Percentiles rank a stretch among this genome's conserved stretches.
Evolutionary conservation across 2,797 vertebrate species (phyloP).

Genomic region (Pipistrellus kuhlii): DNA sequence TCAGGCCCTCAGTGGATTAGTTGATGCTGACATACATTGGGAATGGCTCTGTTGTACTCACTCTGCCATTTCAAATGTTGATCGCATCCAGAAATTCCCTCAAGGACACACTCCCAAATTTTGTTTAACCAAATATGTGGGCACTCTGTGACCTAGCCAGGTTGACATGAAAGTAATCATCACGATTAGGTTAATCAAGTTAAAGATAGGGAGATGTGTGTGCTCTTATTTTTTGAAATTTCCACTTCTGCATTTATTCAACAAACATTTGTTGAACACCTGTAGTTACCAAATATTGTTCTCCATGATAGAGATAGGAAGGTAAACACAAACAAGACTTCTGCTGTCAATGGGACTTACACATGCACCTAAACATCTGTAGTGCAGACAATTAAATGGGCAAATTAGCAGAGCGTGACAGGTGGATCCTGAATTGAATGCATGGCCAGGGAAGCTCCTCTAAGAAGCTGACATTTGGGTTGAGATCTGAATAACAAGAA

Average conservation of each 20-base stretch:
- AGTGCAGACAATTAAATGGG: background rate
- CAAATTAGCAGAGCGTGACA: background rate
- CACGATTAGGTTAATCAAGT: background rate
- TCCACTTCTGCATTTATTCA: constrained; percentile 12
- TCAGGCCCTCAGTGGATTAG: background rate
- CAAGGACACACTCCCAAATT: background rate
- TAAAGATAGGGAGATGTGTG: background rate
- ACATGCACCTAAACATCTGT: background rate
- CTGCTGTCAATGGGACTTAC: background rate
- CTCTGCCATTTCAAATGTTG: background rate
- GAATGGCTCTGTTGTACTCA: background rate
- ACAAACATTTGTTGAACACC: background rate
- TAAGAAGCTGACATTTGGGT: too few relatives aligned
- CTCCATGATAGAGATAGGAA: background rate
- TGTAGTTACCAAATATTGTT: background rate
- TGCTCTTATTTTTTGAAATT: constrained; percentile 15
- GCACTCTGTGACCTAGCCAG: background rate
- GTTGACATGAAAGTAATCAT: background rate
- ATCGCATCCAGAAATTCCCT: background rate
- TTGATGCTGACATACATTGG: background rate
- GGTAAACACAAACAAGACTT: background rate
- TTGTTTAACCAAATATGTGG: background rate
- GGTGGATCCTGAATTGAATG: background rate
- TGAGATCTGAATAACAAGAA: too few relatives aligned
- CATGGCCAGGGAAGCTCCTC: background rate